Base-by-base conservation (phyloP, 2,797 vertebrate species). In the Danio aesculapii region DNA sequence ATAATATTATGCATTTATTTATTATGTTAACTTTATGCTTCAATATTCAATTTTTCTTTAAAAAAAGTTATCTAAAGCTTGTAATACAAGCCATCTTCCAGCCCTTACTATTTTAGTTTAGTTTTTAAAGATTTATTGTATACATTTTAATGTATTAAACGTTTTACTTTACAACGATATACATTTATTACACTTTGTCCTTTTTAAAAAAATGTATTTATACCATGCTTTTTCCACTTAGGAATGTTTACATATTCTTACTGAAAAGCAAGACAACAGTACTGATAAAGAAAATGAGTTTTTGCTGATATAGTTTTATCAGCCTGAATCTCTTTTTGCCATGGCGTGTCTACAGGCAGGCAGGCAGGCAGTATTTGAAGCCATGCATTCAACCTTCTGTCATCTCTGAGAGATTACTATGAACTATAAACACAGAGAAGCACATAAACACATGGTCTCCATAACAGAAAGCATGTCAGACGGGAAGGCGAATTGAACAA, bases 371-470 rank as follows among this genome's bases (percentile, higher is more conserved):
- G 12, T 6, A 30, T 17, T 55, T 8, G 39, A 53, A 16, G 6
- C 19, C n/a, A 17, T 57, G 14, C 41, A 46, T 69, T 52, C 46
- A 57, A 44, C 30, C 21, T 1, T 1, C 53, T 53, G 52, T 72
- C 17, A 67, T 66, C 59, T 68, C 73, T 63, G 17, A 52, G 64
- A 72, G 77, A 57, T 77, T 66, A 43, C 21, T 46, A 58, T 69
- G 72, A 63, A 68, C 21, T 72, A 61, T 71, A 82, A 82, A 77
- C 55, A 77, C 55, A 62, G 14, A 52, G 12, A 76, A 44, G 46
- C 52, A 46, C 68, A 74, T 52, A 68, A 14, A 43, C 44, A 77
- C 50, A 8, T 58, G 16, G 43, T 39, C 47, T 55, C 6, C 7
- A 12, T 16, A 49, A 41, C 5, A 41, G 5, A 61, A 44, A 16